Conservation (phyloP, 2,113 vertebrate species). For the Bos javanicus region DNA sequence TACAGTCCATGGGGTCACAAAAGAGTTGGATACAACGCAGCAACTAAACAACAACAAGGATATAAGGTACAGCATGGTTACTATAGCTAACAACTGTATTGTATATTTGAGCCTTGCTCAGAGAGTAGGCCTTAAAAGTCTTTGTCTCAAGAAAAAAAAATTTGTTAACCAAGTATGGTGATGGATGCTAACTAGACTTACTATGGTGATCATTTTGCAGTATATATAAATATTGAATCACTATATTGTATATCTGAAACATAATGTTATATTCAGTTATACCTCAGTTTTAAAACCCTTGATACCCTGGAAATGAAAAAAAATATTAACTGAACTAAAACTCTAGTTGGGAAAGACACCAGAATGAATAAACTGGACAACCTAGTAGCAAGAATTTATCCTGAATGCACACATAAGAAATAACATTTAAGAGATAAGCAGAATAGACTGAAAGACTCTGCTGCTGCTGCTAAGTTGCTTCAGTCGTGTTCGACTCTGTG, state of each 20-base stretch:
- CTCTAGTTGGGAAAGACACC: not conserved
- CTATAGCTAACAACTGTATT: not conserved
- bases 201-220: not conserved
- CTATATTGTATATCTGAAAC: not conserved
- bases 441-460: not conserved
- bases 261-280: not conserved
- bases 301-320: not conserved
- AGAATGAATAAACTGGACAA: not conserved
- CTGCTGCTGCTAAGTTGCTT: too few species aligned
- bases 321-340: not conserved
- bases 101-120: not conserved
- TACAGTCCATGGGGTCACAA: not conserved
- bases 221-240: not conserved
- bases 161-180: not conserved
- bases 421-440: not conserved
- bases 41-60: not conserved
- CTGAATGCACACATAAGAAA: not conserved
- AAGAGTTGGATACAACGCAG: not conserved
- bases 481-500: too few species aligned
- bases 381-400: not conserved
- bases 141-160: not conserved
- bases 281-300: not conserved
- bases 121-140: not conserved
- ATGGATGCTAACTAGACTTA: not conserved
- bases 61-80: not conserved